A percentile compares a stretch with the other conserved stretches of the same genome.
phyloP scores from a whole-genome alignment of 2,888 invertebrate species.

The Aspidapion aeneum region DNA sequence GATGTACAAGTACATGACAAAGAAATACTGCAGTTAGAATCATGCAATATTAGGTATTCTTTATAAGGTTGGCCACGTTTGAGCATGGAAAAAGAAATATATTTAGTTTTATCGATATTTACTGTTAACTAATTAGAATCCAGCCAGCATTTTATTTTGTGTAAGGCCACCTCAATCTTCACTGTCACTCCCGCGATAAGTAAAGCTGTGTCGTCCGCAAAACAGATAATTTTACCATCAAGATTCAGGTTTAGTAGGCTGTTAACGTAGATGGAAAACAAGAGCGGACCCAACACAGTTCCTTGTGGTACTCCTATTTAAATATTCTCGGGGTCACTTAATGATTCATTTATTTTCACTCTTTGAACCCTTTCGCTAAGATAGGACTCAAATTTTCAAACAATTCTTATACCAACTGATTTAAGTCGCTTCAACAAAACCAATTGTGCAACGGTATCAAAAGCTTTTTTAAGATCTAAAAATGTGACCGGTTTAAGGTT shows the following conservation, averaged over 20 bases:
- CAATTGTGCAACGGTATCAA: background rate
- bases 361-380: background rate
- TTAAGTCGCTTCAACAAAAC: background rate
- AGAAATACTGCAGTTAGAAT: too few relatives aligned
- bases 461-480: background rate
- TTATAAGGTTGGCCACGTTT: too few relatives aligned
- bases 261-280: background rate
- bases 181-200: too few relatives aligned
- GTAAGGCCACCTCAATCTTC: too few relatives aligned
- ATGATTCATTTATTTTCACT: background rate
- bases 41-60: too few relatives aligned
- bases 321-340: background rate
- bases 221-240: background rate
- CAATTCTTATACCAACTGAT: background rate
- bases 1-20: too few relatives aligned
- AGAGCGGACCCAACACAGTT: background rate
- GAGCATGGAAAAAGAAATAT: too few relatives aligned
- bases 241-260: background rate
- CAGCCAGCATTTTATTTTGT: too few relatives aligned
- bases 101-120: too few relatives aligned
- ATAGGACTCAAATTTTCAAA: background rate
- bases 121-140: too few relatives aligned
- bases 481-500: background rate
- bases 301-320: background rate
- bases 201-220: too few relatives aligned